Evolutionary conservation across 2,797 vertebrate species (phyloP).

Genomic region (Acipenser oxyrinchus): DNA sequence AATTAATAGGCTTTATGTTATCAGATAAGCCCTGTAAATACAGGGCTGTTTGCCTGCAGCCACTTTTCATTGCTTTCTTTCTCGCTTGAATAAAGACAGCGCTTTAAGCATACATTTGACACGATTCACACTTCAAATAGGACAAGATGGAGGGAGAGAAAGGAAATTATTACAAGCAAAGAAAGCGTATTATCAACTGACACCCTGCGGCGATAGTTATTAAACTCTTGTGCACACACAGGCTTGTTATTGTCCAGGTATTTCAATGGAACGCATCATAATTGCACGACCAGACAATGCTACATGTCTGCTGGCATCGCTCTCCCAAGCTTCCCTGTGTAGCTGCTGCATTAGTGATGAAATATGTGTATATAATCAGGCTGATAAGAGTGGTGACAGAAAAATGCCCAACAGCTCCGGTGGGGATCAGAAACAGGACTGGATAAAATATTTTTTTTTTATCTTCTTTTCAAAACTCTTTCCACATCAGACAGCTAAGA

Average conservation of each 20-base stretch:
- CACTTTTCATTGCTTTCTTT: slow-evolving; percentile 15
- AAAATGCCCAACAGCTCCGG: slow-evolving; percentile 36
- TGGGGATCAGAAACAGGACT: slow-evolving; percentile 31
- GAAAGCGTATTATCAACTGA: slow-evolving; percentile 29
- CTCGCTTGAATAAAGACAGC: slow-evolving; percentile 36
- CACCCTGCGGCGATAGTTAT: slow-evolving; percentile 38
- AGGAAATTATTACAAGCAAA: slow-evolving; percentile 29
- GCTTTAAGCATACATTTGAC: slow-evolving; percentile 30
- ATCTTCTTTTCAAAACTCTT: slow-evolving; percentile 4
- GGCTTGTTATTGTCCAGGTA: slow-evolving; percentile 32
- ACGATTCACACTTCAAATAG: slow-evolving; percentile 27
- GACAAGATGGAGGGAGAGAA: slow-evolving; percentile 26
- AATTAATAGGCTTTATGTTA: slow-evolving; percentile 20
- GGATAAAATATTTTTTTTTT: slow-evolving; percentile 19
- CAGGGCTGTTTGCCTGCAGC: slow-evolving; percentile 19
- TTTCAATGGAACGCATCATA: slow-evolving; percentile 36
- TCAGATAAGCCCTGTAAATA: slow-evolving; percentile 28
- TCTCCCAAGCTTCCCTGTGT: slow-evolving; percentile 20
- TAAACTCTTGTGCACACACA: slow-evolving; percentile 24
- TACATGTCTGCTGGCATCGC: slow-evolving; percentile 19
- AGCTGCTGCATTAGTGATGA: slow-evolving; percentile 29
- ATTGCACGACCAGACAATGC: slow-evolving; percentile 32
- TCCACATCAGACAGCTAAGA: slow-evolving; percentile 34
- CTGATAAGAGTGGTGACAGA: slow-evolving; percentile 46
- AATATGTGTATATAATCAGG: slow-evolving; percentile 27